A percentile compares a stretch with the other conserved stretches of the same genome.
Evolutionary conservation across 2,797 vertebrate species (phyloP).

Genomic region (Propithecus deckenii): DNA sequence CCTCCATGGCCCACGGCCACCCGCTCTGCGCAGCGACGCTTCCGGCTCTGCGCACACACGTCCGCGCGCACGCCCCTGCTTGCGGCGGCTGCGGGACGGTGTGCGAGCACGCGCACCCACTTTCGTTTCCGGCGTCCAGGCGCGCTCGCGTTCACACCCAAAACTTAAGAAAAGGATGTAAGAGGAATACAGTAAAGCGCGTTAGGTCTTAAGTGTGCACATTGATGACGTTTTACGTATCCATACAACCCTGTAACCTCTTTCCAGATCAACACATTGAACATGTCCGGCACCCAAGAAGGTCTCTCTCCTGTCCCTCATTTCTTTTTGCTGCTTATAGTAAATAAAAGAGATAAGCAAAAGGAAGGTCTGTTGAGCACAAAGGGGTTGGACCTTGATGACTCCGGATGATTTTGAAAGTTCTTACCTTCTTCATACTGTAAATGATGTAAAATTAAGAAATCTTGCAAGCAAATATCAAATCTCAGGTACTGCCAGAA

Average conservation of each 20-base stretch:
- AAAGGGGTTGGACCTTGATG: neutral
- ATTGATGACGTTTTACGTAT: no score
- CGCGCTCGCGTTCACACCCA: neutral
- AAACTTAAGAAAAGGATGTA: accelerated
- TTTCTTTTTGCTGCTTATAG: neutral
- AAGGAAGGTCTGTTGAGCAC: neutral
- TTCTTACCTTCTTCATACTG: neutral
- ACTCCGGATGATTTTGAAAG: neutral
- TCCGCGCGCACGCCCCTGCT: neutral
- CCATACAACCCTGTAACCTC: neutral
- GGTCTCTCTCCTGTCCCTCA: neutral
- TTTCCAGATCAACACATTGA: accelerated
- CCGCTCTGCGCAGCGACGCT: accelerated
- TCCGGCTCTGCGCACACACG: neutral
- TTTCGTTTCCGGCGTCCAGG: no score
- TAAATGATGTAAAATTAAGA: neutral
- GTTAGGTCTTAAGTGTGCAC: no score
- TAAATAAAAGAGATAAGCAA: neutral
- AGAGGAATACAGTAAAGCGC: accelerated
- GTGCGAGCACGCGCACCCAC: accelerated
- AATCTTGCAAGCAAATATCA: neutral
- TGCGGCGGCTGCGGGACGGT: neutral
- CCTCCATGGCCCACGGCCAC: neutral
- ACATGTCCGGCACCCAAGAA: neutral
- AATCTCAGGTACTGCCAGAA: neutral